Conservation (phyloP, 2,113 vertebrate species). For the Menura novaehollandiae region DNA sequence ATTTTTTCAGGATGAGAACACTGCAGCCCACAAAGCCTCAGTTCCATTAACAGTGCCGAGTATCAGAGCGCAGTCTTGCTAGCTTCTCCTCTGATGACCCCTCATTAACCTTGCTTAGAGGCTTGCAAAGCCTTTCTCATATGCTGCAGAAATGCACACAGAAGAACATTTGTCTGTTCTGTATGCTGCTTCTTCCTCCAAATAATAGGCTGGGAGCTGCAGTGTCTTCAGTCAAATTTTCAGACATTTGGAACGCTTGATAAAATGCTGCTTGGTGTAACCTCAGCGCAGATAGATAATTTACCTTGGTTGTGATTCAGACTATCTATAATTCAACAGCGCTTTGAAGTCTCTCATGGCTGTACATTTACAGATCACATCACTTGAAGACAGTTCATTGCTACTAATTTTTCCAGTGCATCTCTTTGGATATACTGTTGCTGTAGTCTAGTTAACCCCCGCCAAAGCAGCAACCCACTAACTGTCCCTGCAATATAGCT, state of each 20-base stretch:
- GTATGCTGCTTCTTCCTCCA: background rate
- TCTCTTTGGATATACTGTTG: background rate
- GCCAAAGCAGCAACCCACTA: background rate
- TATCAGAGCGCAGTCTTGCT: conserved; percentile 6
- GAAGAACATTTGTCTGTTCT: conserved; percentile 50
- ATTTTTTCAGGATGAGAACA: conserved; percentile 64
- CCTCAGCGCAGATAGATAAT: background rate
- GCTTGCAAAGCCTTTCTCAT: conserved; percentile 32
- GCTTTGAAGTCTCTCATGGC: background rate
- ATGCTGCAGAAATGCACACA: conserved; percentile 40
- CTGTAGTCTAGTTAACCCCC: background rate
- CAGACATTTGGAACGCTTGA: background rate
- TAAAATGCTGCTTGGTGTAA: background rate
- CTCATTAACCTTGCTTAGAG: conserved; percentile 48
- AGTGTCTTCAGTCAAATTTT: background rate
- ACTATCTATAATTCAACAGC: background rate
- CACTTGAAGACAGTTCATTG: background rate
- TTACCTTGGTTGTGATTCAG: background rate
- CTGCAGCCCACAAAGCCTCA: conserved; percentile 23
- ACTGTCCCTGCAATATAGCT: background rate
- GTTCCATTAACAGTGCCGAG: conserved; percentile 28
- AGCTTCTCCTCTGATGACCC: conserved; percentile 49
- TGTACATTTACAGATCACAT: background rate
- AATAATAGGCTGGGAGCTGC: background rate
- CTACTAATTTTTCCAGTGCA: background rate